Evolutionary conservation across 2,113 vertebrate species (phyloP), one percentile per base, ranked within the genome.

Genomic region (Channa argus): DNA sequence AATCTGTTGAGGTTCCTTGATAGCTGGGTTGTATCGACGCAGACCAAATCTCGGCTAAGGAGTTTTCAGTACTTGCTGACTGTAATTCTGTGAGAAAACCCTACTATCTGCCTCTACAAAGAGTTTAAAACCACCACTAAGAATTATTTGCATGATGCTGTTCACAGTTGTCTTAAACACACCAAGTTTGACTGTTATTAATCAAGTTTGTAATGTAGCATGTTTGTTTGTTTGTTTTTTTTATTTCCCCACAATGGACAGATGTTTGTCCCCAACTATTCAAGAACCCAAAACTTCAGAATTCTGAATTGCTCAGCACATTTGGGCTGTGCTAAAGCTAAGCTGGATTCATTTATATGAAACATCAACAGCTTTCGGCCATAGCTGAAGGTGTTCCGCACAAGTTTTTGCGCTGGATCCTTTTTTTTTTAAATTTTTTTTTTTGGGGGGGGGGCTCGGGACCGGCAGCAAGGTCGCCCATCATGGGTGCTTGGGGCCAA

Each of bases 141-240:
- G 74, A 58, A 73, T 82, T 39, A 41, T 84, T 82, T 84, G 67
- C 79, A 55, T 74, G 62, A 10, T 24, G 45, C 56, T 34, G 33
- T 74, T 84, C 82, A 85, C 85, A 72, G 66, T 87, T 85, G 86
- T 90, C 88, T 90, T 88, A 88, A 86, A 41, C 11, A 43, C 81
- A 79, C 63, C n/a, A 11, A 70, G 71, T 66, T 62, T 86, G 86
- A 86, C 85, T 91, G 91, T 87, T 89, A 88, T 41, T 69, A 66
- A 71, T 81, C 39, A 51, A 55, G 65, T 80, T 55, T 59, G 49
- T 84, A 78, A 83, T 63, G 51, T 87, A 77, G 74, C 70, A 62
- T 73, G 63, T 65, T 60, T 65, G n/a, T 43, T 71, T 43, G 24
- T 54, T 54, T 68, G 36, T 36, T 15, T 5, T 61, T 52, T 43